Percentiles rank a stretch among this genome's conserved stretches.
These are phyloP conservation scores for Meloidogyne floridensis DNA, from an alignment of 1,140 invertebrate genomes.

Conservation along the genomic window DNA sequence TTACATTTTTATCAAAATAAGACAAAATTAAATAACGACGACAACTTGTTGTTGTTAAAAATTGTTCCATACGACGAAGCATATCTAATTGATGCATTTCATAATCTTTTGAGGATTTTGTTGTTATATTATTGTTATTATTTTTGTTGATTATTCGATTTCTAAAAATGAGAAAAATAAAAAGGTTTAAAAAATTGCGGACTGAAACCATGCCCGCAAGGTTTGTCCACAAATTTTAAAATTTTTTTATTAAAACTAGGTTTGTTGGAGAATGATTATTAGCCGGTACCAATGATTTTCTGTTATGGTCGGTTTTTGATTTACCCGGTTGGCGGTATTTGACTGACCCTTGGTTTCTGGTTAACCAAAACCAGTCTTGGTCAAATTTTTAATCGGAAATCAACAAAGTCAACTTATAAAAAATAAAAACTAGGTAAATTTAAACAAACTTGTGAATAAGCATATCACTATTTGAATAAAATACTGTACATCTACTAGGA, in stretches of 20 bases:
- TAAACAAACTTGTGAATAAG: slow-evolving; percentile 12
- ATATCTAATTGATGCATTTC: slow-evolving; percentile 30
- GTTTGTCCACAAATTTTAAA: too few species aligned
- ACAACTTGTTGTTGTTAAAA: slow-evolving; percentile 30
- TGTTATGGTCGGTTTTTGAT: too few species aligned
- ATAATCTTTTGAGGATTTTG: slow-evolving; percentile 16
- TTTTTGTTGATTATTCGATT: slow-evolving; percentile 22
- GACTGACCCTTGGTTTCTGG: too few species aligned
- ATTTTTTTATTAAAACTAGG: too few species aligned
- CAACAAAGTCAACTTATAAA: too few species aligned
- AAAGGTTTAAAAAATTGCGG: neutral
- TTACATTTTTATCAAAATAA: slow-evolving; percentile 29
- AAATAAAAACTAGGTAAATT: too few species aligned
- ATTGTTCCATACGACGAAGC: slow-evolving; percentile 34
- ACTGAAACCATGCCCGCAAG: too few species aligned
- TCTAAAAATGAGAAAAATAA: neutral
- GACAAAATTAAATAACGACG: slow-evolving; percentile 29
- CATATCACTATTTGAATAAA: slow-evolving; percentile 29
- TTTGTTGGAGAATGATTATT: too few species aligned
- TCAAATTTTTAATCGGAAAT: too few species aligned
- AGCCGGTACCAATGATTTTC: too few species aligned
- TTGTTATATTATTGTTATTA: neutral
- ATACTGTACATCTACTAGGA: slow-evolving; percentile 36
- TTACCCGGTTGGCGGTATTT: too few species aligned
- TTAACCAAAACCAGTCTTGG: too few species aligned